Evolutionary conservation across 2,888 invertebrate genomes (phyloP).

Genomic region (Drosophila dives): DNA sequence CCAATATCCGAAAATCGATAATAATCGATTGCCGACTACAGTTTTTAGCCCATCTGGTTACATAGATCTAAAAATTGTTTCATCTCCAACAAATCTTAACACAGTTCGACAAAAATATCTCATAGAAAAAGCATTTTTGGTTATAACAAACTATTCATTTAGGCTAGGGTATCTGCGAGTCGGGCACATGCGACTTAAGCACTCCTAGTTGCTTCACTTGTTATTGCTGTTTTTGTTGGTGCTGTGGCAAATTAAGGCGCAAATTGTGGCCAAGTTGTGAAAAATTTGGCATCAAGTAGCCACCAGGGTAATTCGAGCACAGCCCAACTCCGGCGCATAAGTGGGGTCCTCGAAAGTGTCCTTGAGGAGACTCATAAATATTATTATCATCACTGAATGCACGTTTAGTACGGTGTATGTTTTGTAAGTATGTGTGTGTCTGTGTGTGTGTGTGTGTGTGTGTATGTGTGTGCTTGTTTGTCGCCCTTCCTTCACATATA

Average conservation of each 20-base stretch:
- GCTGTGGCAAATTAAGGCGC: slow-evolving; percentile 78
- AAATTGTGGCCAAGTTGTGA: slow-evolving; percentile 81
- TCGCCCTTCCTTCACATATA: not conserved
- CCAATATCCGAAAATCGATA: not conserved
- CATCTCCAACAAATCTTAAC: not conserved
- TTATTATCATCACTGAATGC: slow-evolving; percentile 73
- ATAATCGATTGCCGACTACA: not conserved
- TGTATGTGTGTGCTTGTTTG: not conserved
- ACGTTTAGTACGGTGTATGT: slow-evolving; percentile 31
- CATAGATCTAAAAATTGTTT: not conserved
- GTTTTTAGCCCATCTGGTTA: not conserved
- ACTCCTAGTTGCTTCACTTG: slow-evolving; percentile 31
- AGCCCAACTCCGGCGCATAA: slow-evolving; percentile 57
- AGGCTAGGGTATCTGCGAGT: not conserved
- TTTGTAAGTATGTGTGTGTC: slow-evolving; percentile 14
- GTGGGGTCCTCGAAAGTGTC: slow-evolving; percentile 69
- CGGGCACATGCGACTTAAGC: not conserved
- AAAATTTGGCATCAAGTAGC: slow-evolving; percentile 71
- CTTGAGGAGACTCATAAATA: slow-evolving; percentile 81
- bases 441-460: not conserved
- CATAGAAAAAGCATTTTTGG: not conserved
- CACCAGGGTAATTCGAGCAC: slow-evolving; percentile 72
- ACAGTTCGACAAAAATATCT: not conserved
- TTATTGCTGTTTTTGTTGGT: slow-evolving; percentile 40
- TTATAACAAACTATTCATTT: not conserved